Percentiles rank a stretch among this genome's conserved stretches.
Conservation (phyloP, 2,797 vertebrate species). For the Enteromius mattozi region DNA sequence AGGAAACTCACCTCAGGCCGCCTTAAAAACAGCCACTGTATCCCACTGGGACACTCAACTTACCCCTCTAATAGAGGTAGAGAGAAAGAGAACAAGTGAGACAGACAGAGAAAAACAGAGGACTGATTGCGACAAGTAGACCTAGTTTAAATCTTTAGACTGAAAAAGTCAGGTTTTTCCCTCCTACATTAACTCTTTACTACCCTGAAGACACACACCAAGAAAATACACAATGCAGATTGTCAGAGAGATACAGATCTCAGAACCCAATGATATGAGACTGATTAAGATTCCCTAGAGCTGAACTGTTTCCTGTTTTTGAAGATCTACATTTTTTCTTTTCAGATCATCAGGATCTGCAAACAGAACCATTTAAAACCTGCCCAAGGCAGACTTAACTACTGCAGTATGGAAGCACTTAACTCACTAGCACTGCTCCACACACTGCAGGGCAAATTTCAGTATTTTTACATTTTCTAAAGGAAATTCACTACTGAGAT, state of each 20-base stretch:
- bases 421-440: background rate
- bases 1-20: conserved; percentile 18
- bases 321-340: conserved; percentile 6
- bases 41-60: conserved; percentile 20
- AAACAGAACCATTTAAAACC: conserved; percentile 11
- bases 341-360: background rate
- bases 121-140: background rate
- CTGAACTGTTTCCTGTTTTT: conserved; percentile 12
- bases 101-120: conserved; percentile 5
- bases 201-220: background rate
- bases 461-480: conserved; percentile 4
- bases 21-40: conserved; percentile 3
- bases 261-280: conserved; percentile 6
- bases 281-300: conserved; percentile 5
- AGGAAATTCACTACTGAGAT: background rate
- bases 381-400: conserved; percentile 13
- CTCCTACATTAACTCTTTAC: background rate
- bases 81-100: conserved; percentile 7
- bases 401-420: conserved; percentile 2
- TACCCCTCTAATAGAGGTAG: conserved; percentile 26
- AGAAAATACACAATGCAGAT: conserved; percentile 5
- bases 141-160: conserved; percentile 20
- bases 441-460: background rate
- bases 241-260: background rate
- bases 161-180: background rate